These are phyloP conservation scores for Myzus persicae DNA, from an alignment of 1,140 invertebrate species.

Conservation along the genomic window DNA sequence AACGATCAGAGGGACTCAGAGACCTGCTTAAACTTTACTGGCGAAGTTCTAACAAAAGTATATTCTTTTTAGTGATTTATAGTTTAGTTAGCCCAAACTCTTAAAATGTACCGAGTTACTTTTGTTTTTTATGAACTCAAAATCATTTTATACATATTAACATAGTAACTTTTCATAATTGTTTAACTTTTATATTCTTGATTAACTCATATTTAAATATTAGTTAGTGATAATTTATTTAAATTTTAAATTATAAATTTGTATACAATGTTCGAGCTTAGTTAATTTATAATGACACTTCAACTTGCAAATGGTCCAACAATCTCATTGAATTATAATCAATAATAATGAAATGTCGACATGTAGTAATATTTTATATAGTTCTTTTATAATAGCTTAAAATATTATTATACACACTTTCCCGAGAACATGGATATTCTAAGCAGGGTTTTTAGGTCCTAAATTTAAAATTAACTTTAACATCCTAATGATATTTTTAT, in stretches of 20 bases:
- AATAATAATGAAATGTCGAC: background rate
- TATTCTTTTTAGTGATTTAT: background rate
- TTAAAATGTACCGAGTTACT: background rate
- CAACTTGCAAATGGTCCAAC: background rate
- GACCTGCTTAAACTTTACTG: background rate
- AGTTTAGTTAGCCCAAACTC: background rate
- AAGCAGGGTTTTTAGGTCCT: too few relatives aligned
- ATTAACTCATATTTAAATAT: background rate
- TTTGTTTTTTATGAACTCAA: background rate
- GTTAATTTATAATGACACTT: background rate
- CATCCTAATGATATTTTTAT: too few relatives aligned
- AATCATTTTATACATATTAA: background rate
- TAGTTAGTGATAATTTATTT: background rate
- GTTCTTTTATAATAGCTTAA: background rate
- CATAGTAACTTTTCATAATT: background rate
- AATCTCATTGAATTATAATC: background rate
- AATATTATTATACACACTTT: too few relatives aligned
- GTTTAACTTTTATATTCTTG: background rate
- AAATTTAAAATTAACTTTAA: too few relatives aligned
- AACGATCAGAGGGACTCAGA: background rate
- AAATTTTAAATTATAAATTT: background rate
- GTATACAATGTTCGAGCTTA: background rate
- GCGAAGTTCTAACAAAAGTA: background rate
- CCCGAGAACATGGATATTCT: too few relatives aligned
- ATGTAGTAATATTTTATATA: background rate